Evolutionary conservation across 2,797 vertebrate genomes (phyloP), one percentile per base, ranked within the genome.

Genomic region (Prionace glauca): DNA sequence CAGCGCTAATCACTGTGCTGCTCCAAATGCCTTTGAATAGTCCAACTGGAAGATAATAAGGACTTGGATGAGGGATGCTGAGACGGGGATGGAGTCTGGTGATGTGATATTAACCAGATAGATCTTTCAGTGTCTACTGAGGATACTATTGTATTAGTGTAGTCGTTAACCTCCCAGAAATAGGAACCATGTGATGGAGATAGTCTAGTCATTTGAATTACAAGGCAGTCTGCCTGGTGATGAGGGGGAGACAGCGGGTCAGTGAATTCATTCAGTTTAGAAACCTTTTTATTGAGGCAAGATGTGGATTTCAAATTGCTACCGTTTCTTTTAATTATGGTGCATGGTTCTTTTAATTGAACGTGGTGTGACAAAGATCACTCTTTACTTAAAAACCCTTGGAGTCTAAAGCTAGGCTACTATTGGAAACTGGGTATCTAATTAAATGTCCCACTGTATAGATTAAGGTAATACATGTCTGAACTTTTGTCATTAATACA

Each of bases 311-410:
- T 74, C 26, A 94, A 50, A 94, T 94, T 94, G 93, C 69, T 56
- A 56, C 41, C 50, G 26, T 94, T 74, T 94, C 93, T 74, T 74
- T 72, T 94, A 94, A 94, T 94, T 94, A 94, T 72, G 45, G 93
- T 50, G 71, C 72, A 74, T 50, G 29, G 41, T 56, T 94, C 45
- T 74, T 94, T 94, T 94, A 94, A 94, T 94, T 94, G 93, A 94
- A 74, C 41, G n/a, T 56, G 93, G 93, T 45, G 56, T 29, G 24
- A 74, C 24, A 94, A 94, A 72, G 93, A 94, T 94, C 69, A 94
- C 93, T 94, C 93, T 94, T 94, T 94, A 94, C 93, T 94, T 94
- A 94, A 77, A 74, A 94, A 56, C 16, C 69, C 93, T 94, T 94
- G 14, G 93, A 77, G 93, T 94, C 45, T 94, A 74, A 50, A 50